Percentiles rank a stretch among this genome's conserved stretches.
Conservation (phyloP, 2,113 vertebrate species). For the Andinoacara biseriatus region DNA sequence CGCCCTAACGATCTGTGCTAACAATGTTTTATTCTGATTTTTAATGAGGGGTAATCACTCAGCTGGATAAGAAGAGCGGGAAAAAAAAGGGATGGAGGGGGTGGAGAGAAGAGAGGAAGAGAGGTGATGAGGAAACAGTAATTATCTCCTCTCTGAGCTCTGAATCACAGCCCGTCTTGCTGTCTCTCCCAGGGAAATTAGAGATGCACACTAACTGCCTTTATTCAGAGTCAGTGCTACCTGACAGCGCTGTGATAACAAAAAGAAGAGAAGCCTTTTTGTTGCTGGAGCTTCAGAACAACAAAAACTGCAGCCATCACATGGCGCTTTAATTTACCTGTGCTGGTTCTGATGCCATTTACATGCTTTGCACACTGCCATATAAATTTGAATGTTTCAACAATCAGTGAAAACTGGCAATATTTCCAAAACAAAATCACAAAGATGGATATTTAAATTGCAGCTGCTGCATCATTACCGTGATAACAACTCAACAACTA, state of each 20-base stretch:
- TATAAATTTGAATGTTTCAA: background rate
- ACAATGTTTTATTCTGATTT: conserved; percentile 99
- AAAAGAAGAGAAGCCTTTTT: conserved; percentile 22
- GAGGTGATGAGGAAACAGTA: conserved; percentile 94
- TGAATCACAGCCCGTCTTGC: conserved; percentile 85
- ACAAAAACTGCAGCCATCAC: background rate
- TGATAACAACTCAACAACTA: too few species aligned
- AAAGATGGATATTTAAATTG: background rate
- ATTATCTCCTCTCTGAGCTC: conserved; percentile 95
- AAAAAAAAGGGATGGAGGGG: conserved; percentile 65
- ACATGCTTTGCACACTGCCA: background rate
- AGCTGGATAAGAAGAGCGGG: conserved; percentile 89
- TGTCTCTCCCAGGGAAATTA: conserved; percentile 80
- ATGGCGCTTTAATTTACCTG: background rate
- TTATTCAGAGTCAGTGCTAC: conserved; percentile 61
- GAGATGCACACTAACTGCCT: conserved; percentile 61
- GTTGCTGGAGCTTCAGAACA: conserved; percentile 11
- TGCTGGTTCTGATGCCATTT: background rate
- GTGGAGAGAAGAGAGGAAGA: conserved; percentile 24
- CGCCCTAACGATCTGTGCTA: conserved; percentile 96
- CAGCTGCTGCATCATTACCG: too few species aligned
- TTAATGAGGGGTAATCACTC: conserved; percentile 99
- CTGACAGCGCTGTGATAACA: conserved; percentile 47
- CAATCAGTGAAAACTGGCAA: background rate
- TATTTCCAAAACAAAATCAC: background rate